Conservation (phyloP, 2,797 vertebrate species). For the Fistularia tabacaria region DNA sequence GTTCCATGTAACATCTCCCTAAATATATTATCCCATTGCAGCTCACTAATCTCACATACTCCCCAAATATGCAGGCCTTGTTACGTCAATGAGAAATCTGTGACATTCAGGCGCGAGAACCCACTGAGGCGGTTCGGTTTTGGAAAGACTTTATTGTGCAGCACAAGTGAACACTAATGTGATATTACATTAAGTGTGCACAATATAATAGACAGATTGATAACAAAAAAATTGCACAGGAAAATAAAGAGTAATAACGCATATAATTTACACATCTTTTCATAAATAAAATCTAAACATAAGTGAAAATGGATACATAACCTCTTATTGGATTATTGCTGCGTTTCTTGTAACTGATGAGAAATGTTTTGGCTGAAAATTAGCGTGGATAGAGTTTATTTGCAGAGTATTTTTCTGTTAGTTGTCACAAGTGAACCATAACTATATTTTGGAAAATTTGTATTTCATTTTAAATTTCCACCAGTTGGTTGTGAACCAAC, state of each 20-base stretch:
- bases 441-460: too few relatives aligned
- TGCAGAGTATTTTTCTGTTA: too few relatives aligned
- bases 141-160: constrained; percentile 69
- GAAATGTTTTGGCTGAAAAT: neutral
- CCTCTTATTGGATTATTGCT: constrained; percentile 34
- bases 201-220: constrained; percentile 56
- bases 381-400: too few relatives aligned
- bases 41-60: neutral
- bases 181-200: constrained; percentile 55
- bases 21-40: constrained; percentile 26
- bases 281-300: constrained; percentile 69
- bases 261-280: constrained; percentile 67
- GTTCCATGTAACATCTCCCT: constrained; percentile 19
- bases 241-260: constrained; percentile 56
- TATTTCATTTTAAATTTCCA: too few relatives aligned
- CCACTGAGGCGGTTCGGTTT: constrained; percentile 14
- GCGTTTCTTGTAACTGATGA: constrained; percentile 7
- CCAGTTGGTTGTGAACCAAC: too few relatives aligned
- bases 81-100: neutral
- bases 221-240: constrained; percentile 63
- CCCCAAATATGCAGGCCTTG: too few relatives aligned
- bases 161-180: constrained; percentile 58
- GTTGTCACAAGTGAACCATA: too few relatives aligned
- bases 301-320: constrained; percentile 48
- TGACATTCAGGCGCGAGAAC: neutral